Conservation (phyloP, 1,140 invertebrate genomes). For the Dendrolimus punctatus region DNA sequence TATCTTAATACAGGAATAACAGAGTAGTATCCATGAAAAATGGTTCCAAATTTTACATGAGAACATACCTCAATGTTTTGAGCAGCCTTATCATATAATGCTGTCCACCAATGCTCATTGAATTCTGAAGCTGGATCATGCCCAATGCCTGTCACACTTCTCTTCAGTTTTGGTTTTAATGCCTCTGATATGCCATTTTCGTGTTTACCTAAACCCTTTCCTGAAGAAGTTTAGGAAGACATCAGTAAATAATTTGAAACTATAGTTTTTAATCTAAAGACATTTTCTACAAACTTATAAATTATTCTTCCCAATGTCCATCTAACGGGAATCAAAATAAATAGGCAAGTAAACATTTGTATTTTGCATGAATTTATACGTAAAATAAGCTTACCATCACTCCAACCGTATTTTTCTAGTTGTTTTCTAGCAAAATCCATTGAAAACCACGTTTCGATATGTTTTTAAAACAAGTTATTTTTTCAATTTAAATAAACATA, state of each 20-base stretch:
- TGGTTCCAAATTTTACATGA: neutral
- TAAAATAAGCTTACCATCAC: slow-evolving; percentile 72
- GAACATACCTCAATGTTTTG: slow-evolving; percentile 73
- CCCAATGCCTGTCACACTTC: slow-evolving; percentile 84
- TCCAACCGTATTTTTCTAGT: slow-evolving; percentile 81
- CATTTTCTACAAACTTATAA: neutral
- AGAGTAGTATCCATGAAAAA: neutral
- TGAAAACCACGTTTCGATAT: neutral
- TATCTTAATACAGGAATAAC: too few species aligned
- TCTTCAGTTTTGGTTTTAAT: slow-evolving; percentile 84
- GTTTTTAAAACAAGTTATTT: too few species aligned
- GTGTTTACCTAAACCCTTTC: slow-evolving; percentile 85
- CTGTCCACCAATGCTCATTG: slow-evolving; percentile 88
- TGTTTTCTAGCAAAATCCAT: slow-evolving; percentile 78
- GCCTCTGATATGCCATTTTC: slow-evolving; percentile 82
- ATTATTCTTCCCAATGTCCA: neutral
- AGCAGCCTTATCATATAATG: slow-evolving; percentile 81
- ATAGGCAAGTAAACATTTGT: neutral
- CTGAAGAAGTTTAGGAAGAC: slow-evolving; percentile 53
- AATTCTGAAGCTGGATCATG: slow-evolving; percentile 80
- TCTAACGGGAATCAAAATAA: neutral
- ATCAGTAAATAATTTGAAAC: neutral
- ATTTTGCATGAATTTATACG: slow-evolving; percentile 3
- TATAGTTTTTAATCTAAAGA: neutral
- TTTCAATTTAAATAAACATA: neutral